phyloP scores from a whole-genome alignment of 2,113 vertebrate species.

The Pardalotus punctatus region DNA sequence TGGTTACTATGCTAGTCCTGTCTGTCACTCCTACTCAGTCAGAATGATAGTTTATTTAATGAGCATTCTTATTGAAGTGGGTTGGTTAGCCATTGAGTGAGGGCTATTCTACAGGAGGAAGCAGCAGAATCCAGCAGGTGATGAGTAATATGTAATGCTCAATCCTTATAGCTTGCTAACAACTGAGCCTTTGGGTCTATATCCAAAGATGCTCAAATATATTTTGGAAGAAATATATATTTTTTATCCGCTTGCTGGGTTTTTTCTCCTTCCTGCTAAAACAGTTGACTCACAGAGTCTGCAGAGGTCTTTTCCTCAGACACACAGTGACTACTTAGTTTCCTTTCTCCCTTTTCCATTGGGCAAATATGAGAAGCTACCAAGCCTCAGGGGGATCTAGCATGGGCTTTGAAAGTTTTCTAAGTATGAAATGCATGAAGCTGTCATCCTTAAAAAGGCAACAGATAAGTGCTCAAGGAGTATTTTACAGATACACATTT shows the following conservation, averaged over 20 bases:
- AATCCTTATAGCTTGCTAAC: not conserved
- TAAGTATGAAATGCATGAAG: not conserved
- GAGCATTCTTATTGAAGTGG: not conserved
- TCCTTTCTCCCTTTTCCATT: not conserved
- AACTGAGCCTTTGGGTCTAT: not conserved
- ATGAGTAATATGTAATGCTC: not conserved
- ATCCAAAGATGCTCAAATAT: not conserved
- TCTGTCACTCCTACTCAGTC: not conserved
- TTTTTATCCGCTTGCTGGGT: not conserved
- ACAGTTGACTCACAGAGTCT: not conserved
- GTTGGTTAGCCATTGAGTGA: not conserved
- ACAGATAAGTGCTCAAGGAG: not conserved
- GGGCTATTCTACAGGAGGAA: not conserved
- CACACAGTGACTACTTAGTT: not conserved
- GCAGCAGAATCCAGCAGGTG: not conserved
- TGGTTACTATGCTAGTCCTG: not conserved
- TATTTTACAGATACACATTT: not conserved
- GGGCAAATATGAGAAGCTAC: not conserved
- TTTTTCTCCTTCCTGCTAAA: not conserved
- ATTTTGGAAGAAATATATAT: not conserved
- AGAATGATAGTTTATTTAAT: slow-evolving; percentile 25
- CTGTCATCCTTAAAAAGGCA: not conserved
- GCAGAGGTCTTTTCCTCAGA: not conserved
- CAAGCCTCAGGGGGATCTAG: not conserved
- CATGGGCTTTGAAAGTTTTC: not conserved